Evolutionary conservation across 1,140 invertebrate species (phyloP), one percentile per base, ranked within the genome.

Genomic region (Drosophila subpulchrella): DNA sequence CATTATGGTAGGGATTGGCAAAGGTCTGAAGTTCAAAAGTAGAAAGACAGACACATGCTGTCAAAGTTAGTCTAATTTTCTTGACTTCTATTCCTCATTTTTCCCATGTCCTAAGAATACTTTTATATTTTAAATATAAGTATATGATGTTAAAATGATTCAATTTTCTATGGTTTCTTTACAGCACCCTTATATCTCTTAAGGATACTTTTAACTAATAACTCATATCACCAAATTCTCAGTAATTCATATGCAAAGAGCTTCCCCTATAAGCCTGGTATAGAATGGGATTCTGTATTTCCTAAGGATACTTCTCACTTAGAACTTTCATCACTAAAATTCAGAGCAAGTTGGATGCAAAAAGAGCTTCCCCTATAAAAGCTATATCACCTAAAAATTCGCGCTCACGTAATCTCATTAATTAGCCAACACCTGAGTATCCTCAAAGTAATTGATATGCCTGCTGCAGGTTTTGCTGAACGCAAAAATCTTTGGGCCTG

Each of bases 361-460:
- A 17, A 56, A 42, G 12, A 11, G n/a, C 38, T 15, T 13, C 30
- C 15, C 57, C 5, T 8, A 38, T 57, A 60, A 30, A 60, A 48
- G 17, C 10, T 27, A 4, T 12, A 30, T 6, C 20, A 30, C n/a
- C 32, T 30, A n/a, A 8, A 53, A 62, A 24, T 34, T 42, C 17
- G 17, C 50, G 30, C 39, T 62, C 38, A 34, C 50, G 51, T 54
- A 62, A 44, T 54, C 38, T 27, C 60, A 44, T 62, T 55, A 63
- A 63, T 63, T 63, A 70, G 36, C 17, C 65, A 41, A 57, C 51
- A 71, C 67, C 36, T 71, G 42, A 36, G 44, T 0, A 41, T 50
- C 20, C 36, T 5, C 2, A 15, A 30, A 57, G 44, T 58, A 71
- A 58, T 71, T 71, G 67, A 71, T 71, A 71, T 70, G 41, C 38